Conservation (phyloP, 2,797 vertebrate species). For the Gastrophryne carolinensis region DNA sequence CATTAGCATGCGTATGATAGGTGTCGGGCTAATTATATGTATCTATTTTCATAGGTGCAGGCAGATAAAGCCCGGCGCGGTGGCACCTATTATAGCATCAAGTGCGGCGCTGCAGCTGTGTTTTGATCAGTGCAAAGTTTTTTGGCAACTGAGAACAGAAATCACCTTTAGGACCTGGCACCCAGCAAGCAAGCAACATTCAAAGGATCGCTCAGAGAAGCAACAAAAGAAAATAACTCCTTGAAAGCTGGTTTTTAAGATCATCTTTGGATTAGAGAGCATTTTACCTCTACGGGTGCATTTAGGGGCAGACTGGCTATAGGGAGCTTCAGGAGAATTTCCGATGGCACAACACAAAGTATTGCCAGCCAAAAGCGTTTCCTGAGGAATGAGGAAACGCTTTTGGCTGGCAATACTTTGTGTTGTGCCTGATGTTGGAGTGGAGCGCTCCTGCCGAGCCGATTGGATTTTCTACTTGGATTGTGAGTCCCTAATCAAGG, state of each 20-base stretch:
- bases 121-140: conserved; percentile 74
- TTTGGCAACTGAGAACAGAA: conserved; percentile 68
- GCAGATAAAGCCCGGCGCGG: conserved; percentile 61
- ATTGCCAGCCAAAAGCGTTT: too few species aligned
- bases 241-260: background rate
- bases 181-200: conserved; percentile 65
- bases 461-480: too few species aligned
- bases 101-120: conserved; percentile 70
- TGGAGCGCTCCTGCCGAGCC: too few species aligned
- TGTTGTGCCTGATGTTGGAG: too few species aligned
- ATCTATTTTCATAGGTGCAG: conserved; percentile 73
- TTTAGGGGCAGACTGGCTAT: too few species aligned
- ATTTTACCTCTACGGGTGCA: too few species aligned
- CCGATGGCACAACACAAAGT: too few species aligned
- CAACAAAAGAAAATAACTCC: conserved; percentile 41
- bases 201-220: conserved; percentile 65
- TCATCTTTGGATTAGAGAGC: too few species aligned
- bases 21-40: conserved; percentile 73
- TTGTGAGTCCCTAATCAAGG: too few species aligned
- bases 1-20: conserved; percentile 70
- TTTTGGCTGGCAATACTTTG: too few species aligned
- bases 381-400: too few species aligned
- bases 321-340: too few species aligned
- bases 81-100: conserved; percentile 68
- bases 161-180: conserved; percentile 72